A percentile compares a stretch with the other conserved stretches of the same genome.
phyloP scores from a whole-genome alignment of 2,888 invertebrate genomes.

The Xestia ashworthii region DNA sequence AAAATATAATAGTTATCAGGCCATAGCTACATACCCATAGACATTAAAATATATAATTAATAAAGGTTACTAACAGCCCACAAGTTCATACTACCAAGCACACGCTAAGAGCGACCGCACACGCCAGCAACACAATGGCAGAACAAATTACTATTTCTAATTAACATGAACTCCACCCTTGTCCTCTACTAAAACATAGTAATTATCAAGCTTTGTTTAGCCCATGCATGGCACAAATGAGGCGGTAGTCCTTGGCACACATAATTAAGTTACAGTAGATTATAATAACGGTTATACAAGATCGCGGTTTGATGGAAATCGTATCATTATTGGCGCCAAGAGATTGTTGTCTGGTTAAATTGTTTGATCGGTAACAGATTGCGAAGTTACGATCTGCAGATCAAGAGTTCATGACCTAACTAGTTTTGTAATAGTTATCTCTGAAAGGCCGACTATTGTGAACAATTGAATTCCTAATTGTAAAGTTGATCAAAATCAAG shows the following conservation, averaged over 20 bases:
- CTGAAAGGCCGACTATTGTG: neutral
- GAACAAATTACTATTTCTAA: slow-evolving; percentile 57
- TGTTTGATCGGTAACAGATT: slow-evolving; percentile 13
- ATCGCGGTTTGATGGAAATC: slow-evolving; percentile 38
- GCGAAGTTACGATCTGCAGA: neutral
- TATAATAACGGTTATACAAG: slow-evolving; percentile 46
- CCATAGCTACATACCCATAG: neutral
- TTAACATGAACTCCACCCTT: slow-evolving; percentile 66
- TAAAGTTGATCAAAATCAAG: neutral
- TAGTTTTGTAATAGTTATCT: slow-evolving; percentile 7
- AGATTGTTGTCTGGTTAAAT: neutral
- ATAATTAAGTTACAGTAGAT: slow-evolving; percentile 57
- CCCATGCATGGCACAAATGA: slow-evolving; percentile 69
- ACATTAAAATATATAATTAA: slow-evolving; percentile 22
- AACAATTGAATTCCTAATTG: neutral
- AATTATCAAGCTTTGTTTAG: slow-evolving; percentile 65
- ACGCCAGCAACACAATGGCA: slow-evolving; percentile 53
- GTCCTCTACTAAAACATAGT: slow-evolving; percentile 60
- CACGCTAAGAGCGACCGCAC: slow-evolving; percentile 53
- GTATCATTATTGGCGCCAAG: slow-evolving; percentile 32
- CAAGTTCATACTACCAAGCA: slow-evolving; percentile 12
- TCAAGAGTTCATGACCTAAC: slow-evolving; percentile 14
- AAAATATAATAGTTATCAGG: neutral
- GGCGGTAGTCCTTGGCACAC: slow-evolving; percentile 71
- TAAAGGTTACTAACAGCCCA: neutral